Evolutionary conservation across 2,888 invertebrate species (phyloP), one percentile per base, ranked within the genome.

Genomic region (Idaea dimidiata): DNA sequence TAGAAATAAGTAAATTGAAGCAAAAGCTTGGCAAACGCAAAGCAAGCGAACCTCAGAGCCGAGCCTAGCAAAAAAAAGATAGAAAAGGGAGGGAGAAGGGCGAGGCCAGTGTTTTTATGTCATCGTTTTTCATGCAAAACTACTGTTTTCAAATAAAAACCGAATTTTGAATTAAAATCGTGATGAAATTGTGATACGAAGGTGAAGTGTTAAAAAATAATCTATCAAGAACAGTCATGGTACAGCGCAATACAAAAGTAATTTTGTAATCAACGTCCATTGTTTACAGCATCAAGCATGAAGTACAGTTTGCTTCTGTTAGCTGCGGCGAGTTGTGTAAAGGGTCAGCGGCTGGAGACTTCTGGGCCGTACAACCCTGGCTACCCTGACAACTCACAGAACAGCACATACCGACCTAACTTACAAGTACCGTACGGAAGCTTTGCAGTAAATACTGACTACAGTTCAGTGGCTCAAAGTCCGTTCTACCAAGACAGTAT

Each of bases 401-500:
- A 88, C 75, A 80, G 77, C 43, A 78, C 86, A 17, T 89, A 90
- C 66, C 84, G 88, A 63, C 81, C 83, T 24, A 88, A 87, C 66
- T 64, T 79, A 60, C 89, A 89, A 77, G 74, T 86, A 67, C 89
- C 91, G 54, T 91, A 88, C 72, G 91, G 91, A 16, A 88, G 89
- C 70, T 88, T 87, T 66, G 84, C 91, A 17, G 86, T 90, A 16
- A 90, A 87, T 69, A 88, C 88, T 70, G 89, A 91, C 54, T 89
- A 83, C 67, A 79, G 76, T 59, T 80, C 79, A 54, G 73, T 82
- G 53, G 75, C 83, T 1, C 92, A 91, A 70, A 91, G 91, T 72
- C 84, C 89, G 4, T 92, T 91, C 73, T 91, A 91, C 64, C 88
- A 88, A 63, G 86, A 88, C 43, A 72, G 72, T 59, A 74, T 76